Percentiles rank a stretch among this genome's conserved stretches.
Conservation (phyloP, 2,888 invertebrate species). For the Pristionchus japonicus region DNA sequence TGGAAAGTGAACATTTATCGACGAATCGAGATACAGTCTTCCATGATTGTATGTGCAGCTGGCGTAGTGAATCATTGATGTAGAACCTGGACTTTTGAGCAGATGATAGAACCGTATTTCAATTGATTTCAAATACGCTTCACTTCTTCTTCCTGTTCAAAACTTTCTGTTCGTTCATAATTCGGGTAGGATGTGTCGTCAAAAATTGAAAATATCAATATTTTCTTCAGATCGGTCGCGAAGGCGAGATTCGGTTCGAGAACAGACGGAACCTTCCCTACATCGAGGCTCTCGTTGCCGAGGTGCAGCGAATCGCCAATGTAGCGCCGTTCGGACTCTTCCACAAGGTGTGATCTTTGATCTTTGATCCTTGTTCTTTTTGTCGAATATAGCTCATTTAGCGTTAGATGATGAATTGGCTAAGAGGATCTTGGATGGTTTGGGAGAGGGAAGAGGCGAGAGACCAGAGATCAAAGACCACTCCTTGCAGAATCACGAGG, state of each 20-base stretch:
- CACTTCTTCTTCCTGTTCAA: neutral
- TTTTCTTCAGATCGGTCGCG: slow-evolving; percentile 40
- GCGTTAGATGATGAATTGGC: no score
- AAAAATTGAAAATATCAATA: neutral
- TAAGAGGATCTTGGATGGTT: no score
- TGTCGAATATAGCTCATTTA: no score
- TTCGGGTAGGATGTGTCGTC: no score
- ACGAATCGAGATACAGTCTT: no score
- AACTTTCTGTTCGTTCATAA: no score
- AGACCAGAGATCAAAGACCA: neutral
- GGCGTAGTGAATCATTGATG: no score
- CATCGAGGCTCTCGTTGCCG: slow-evolving; percentile 45
- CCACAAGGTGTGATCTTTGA: slow-evolving; percentile 34
- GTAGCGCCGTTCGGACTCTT: slow-evolving; percentile 37
- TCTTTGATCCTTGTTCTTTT: neutral
- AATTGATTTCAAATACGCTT: neutral
- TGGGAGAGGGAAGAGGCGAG: neutral
- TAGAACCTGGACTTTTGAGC: no score
- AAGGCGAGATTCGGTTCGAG: slow-evolving; percentile 32
- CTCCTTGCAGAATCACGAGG: slow-evolving; percentile 25
- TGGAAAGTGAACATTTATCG: neutral
- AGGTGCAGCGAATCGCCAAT: slow-evolving; percentile 43
- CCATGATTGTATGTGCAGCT: no score
- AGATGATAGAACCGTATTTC: neutral
- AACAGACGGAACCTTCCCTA: slow-evolving; percentile 43